Conservation (phyloP, 2,797 vertebrate species). For the Eurystomus glaucurus region DNA sequence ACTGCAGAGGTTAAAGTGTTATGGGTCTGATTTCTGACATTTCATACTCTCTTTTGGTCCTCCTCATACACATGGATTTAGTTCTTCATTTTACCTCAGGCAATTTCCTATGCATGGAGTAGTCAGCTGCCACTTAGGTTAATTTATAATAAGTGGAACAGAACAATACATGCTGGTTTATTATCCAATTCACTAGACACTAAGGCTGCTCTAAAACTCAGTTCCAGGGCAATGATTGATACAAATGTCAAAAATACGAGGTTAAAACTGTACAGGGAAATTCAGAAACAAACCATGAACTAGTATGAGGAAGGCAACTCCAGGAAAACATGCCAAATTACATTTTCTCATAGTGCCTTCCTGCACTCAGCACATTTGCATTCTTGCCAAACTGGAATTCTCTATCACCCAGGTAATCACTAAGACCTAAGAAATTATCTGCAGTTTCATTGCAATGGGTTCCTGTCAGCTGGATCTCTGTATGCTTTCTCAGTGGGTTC, state of each 20-base stretch:
- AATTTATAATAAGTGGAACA: conserved; percentile 48
- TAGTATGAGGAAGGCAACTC: not conserved
- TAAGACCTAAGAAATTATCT: not conserved
- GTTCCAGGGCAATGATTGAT: conserved; percentile 24
- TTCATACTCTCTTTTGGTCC: not conserved
- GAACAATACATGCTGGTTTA: conserved; percentile 15
- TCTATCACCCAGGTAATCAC: not conserved
- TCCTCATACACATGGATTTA: not conserved
- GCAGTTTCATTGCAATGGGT: not conserved
- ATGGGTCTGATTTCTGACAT: not conserved
- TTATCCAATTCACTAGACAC: conserved; percentile 6
- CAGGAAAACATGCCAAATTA: not conserved
- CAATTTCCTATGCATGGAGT: not conserved
- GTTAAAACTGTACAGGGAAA: conserved; percentile 11
- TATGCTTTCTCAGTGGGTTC: not conserved
- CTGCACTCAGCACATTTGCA: not conserved
- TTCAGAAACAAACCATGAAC: not conserved
- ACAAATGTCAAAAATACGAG: conserved; percentile 27
- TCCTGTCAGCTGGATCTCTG: not conserved
- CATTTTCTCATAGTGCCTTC: not conserved
- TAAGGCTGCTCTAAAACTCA: not conserved
- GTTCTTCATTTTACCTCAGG: conserved; percentile 35
- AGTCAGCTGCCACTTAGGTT: conserved; percentile 26
- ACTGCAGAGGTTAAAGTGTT: not conserved
- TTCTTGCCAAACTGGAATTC: not conserved